These are phyloP conservation scores for Simalia tracyae DNA, from an alignment of 2,797 vertebrate genomes.

Conservation along the genomic window DNA sequence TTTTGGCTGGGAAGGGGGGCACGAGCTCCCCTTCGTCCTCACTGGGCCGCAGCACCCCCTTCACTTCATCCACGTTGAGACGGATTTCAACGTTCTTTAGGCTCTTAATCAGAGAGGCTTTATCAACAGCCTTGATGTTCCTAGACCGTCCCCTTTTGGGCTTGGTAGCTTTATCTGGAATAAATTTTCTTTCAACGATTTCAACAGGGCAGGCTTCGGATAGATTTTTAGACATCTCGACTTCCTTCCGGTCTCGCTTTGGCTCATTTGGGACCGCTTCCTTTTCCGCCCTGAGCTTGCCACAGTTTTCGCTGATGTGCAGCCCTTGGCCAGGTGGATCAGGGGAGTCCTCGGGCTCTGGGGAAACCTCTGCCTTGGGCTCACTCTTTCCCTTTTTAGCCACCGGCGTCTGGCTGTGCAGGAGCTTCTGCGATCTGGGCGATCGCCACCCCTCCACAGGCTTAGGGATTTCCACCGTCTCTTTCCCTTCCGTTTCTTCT, in stretches of 20 bases:
- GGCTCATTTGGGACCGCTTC: slow-evolving; percentile 50
- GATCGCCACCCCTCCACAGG: slow-evolving; percentile 88
- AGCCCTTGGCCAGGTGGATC: slow-evolving; percentile 67
- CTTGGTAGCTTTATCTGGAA: slow-evolving; percentile 73
- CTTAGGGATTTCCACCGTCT: slow-evolving; percentile 79
- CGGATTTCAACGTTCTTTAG: slow-evolving; percentile 85
- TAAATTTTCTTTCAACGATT: slow-evolving; percentile 76
- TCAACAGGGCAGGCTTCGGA: slow-evolving; percentile 68
- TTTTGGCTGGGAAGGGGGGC: slow-evolving; percentile 73
- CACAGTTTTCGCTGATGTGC: slow-evolving; percentile 64
- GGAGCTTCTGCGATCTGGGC: slow-evolving; percentile 85
- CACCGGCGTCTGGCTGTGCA: slow-evolving; percentile 72
- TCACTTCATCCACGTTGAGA: slow-evolving; percentile 82
- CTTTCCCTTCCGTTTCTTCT: slow-evolving; percentile 82
- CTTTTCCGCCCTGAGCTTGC: slow-evolving; percentile 74
- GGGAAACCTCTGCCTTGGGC: slow-evolving; percentile 66
- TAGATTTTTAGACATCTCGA: slow-evolving; percentile 66
- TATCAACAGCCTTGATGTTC: slow-evolving; percentile 82
- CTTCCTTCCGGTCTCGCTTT: slow-evolving; percentile 75
- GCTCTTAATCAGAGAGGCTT: slow-evolving; percentile 75
- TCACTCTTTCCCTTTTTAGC: slow-evolving; percentile 81
- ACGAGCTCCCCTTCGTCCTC: slow-evolving; percentile 75
- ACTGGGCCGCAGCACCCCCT: slow-evolving; percentile 76
- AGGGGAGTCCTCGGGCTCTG: slow-evolving; percentile 67
- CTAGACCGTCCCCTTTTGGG: slow-evolving; percentile 82